Evolutionary conservation across 2,797 vertebrate genomes (phyloP).

Genomic region (Buphagus erythrorhynchus): DNA sequence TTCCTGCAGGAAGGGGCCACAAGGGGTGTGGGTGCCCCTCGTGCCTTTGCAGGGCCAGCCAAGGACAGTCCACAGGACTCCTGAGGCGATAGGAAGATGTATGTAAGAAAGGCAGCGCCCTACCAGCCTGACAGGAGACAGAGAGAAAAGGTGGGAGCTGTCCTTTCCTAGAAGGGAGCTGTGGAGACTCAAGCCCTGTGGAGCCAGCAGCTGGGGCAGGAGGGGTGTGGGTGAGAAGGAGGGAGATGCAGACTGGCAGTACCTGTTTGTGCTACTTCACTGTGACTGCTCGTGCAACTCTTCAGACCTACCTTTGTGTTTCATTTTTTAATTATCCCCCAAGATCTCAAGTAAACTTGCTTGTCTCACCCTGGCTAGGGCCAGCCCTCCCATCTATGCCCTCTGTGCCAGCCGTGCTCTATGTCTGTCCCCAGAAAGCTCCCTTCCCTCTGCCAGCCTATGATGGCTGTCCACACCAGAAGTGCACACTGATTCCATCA

Average conservation of each 20-base stretch:
- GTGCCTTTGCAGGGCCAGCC: not conserved
- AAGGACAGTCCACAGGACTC: rapidly evolving
- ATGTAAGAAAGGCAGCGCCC: not conserved
- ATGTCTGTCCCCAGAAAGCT: not conserved
- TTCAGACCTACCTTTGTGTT: not conserved
- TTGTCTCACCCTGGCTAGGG: not conserved
- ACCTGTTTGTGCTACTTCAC: not conserved
- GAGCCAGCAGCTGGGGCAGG: not conserved
- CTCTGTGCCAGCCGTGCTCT: not conserved
- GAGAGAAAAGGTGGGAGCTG: not conserved
- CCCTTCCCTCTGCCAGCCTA: not conserved
- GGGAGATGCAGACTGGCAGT: rapidly evolving
- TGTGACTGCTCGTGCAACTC: not conserved
- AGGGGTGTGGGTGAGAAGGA: not conserved
- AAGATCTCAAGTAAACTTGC: not conserved
- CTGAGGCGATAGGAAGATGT: not conserved
- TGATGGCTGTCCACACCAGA: not conserved
- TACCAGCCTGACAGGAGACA: not conserved
- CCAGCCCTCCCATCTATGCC: not conserved
- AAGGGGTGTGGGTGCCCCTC: rapidly evolving
- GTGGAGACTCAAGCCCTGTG: not conserved
- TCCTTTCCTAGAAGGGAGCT: not conserved
- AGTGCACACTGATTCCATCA: not conserved
- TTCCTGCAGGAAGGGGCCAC: not conserved
- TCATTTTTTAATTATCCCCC: not conserved